These are phyloP conservation scores for Macropis europaea DNA, from an alignment of 2,888 invertebrate genomes.

Conservation along the genomic window DNA sequence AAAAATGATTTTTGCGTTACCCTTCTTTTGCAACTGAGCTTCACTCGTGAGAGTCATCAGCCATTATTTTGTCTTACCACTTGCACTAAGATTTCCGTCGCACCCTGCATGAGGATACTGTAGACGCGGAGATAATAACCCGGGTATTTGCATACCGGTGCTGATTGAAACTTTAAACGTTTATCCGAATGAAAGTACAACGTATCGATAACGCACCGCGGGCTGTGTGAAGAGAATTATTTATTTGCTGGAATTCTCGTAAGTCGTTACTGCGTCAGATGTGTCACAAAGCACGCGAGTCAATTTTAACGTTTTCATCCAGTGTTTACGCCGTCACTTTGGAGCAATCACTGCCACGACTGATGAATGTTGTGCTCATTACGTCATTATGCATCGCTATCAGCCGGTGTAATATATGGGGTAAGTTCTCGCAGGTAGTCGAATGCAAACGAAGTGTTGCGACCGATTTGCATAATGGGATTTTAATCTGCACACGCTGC, in stretches of 20 bases:
- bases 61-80: no score
- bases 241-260: neutral
- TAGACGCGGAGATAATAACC: no score
- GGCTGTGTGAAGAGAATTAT: neutral
- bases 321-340: neutral
- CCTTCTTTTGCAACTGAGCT: no score
- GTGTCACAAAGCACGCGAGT: neutral
- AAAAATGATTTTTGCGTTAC: no score
- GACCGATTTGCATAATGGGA: constrained; percentile 30
- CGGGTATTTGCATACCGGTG: no score
- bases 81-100: no score
- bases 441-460: constrained; percentile 17
- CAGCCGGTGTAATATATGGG: constrained; percentile 3
- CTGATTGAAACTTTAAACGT: no score
- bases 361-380: constrained; percentile 15
- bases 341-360: constrained; percentile 5
- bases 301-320: neutral
- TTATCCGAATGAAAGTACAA: no score
- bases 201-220: no score
- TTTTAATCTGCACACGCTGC: constrained; percentile 22
- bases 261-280: neutral
- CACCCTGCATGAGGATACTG: no score
- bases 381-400: constrained; percentile 13
- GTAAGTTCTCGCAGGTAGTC: neutral
- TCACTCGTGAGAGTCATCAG: no score